Evolutionary conservation across 2,888 invertebrate genomes (phyloP).

Genomic region (Clunio marinus): DNA sequence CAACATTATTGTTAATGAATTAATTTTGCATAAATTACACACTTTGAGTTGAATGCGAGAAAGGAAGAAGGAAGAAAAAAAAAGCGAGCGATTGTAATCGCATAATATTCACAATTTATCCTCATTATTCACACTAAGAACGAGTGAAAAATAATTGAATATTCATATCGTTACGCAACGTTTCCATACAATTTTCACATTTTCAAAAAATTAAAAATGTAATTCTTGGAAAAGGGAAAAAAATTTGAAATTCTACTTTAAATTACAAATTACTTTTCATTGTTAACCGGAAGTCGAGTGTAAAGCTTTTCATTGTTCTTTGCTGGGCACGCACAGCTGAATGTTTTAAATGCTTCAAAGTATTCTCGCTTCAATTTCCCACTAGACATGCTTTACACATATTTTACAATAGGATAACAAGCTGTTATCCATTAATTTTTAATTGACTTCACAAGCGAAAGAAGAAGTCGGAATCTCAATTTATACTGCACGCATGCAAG

Average conservation of each 20-base stretch:
- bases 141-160: conserved; percentile 23
- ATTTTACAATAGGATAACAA: conserved; percentile 16
- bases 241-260: neutral
- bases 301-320: conserved; percentile 30
- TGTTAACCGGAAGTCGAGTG: conserved; percentile 30
- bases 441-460: conserved; percentile 25
- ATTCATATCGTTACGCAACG: conserved; percentile 31
- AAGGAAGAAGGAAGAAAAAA: conserved; percentile 9
- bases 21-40: conserved; percentile 36
- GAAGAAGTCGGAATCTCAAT: conserved; percentile 23
- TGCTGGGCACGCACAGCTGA: conserved; percentile 33
- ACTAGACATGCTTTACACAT: neutral
- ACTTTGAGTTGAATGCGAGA: too few species aligned
- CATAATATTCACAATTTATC: conserved; percentile 20
- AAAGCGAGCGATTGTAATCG: conserved; percentile 31
- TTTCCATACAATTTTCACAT: neutral
- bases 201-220: conserved; percentile 9
- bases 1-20: conserved; percentile 36
- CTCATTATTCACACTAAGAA: conserved; percentile 33
- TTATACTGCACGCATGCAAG: conserved; percentile 29
- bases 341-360: neutral
- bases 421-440: conserved; percentile 27
- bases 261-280: conserved; percentile 34
- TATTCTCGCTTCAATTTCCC: neutral
- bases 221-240: neutral